A percentile compares a stretch with the other conserved stretches of the same genome.
Evolutionary conservation across 2,113 vertebrate species (phyloP).

Genomic region (Sisor rabdophorus): DNA sequence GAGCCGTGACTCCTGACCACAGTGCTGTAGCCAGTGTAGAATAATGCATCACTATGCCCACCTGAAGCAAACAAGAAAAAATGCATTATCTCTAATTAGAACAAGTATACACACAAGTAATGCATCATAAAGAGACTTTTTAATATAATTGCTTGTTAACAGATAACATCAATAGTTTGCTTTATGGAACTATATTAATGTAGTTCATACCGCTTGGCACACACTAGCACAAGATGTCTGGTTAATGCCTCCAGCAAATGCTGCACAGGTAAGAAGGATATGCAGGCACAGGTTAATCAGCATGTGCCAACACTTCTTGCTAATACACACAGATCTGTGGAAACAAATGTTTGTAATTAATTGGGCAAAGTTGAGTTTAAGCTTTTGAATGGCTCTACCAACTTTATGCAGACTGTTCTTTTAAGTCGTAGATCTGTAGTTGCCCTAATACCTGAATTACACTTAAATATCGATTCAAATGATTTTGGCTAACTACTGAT

Average conservation of each 20-base stretch:
- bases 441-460: not conserved
- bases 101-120: not conserved
- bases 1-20: constrained; percentile 92
- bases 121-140: too few species aligned
- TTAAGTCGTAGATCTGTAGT: not conserved
- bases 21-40: constrained; percentile 90
- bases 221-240: constrained; percentile 81
- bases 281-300: constrained; percentile 91
- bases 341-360: constrained; percentile 32
- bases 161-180: too few species aligned
- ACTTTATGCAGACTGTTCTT: too few species aligned
- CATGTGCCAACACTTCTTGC: constrained; percentile 97
- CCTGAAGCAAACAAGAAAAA: constrained; percentile 60
- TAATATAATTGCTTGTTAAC: too few species aligned
- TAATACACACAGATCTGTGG: constrained; percentile 79
- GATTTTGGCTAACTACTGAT: not conserved
- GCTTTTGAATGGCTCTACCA: not conserved
- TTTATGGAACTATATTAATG: not conserved
- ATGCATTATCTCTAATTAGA: not conserved
- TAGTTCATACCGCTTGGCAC: constrained; percentile 90
- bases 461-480: too few species aligned
- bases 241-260: constrained; percentile 89
- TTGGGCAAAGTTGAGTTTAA: not conserved
- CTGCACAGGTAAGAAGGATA: constrained; percentile 84
- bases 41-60: constrained; percentile 95